Base-by-base conservation (phyloP, 2,888 invertebrate genomes). In the Disparrhopalites patrizii region DNA sequence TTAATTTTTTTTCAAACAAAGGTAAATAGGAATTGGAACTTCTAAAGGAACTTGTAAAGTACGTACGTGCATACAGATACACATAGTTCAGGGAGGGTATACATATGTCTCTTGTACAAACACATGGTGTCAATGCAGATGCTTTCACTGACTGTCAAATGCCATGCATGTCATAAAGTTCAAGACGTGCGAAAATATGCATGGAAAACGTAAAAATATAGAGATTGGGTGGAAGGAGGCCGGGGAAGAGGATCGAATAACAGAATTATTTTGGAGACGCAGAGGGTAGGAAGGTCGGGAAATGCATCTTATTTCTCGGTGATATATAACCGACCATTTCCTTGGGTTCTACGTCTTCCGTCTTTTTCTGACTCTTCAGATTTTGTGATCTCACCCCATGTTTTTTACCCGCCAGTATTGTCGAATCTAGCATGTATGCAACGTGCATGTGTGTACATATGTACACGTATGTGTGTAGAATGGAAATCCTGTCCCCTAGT, bases 251-350 rank as follows among this genome's bases (percentile, higher is more conserved):
- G 47, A 55, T 31, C 30, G 55, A 40, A 23, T 40, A 60, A 50
- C 50, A 47, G 30, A 61, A 62, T 65, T 57, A 65, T 65, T 57
- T 57, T 51, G 58, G 36, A 43, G 54, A 63, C 30, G 58, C 20
- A 15, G 13, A 43, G 20, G 54, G 62, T 65, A 56, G 69, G 62
- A 66, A 69, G 68, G 58, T 62, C 57, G 64, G 67, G 63, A 65
- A 67, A 67, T 36, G 66, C 63, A 69, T 23, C 69, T 71, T 70
- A n/a, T 65, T 67, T 71, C 70, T 71, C 67, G 68, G 71, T 72
- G 74, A 74, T 73, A 70, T 71, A 73, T 70, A 69, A 71, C 67
- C 67, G 65, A 28, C 40, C 57, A 40, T 57, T 57, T 57, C 57
- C 57, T 57, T 38, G 36, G 30, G 30, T 57, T 57, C 7, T 50